phyloP scores from a whole-genome alignment of 2,113 vertebrate species.

The Sceloporus undulatus region DNA sequence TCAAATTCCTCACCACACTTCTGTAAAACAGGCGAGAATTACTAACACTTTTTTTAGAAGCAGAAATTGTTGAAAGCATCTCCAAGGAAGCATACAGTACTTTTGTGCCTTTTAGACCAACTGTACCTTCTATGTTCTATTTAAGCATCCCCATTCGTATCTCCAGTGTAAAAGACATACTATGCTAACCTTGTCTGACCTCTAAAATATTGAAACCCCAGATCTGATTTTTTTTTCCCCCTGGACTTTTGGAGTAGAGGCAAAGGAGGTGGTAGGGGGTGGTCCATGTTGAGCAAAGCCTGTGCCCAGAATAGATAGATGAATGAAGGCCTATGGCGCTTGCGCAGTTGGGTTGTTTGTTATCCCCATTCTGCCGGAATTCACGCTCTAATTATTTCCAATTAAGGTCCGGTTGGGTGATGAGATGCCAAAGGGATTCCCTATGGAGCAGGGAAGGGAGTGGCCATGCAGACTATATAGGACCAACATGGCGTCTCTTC shows the following conservation, averaged over 20 bases:
- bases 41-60: not conserved
- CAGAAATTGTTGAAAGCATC: not conserved
- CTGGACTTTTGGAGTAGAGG: not conserved
- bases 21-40: not conserved
- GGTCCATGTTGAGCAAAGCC: not conserved
- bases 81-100: not conserved
- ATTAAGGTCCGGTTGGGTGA: conserved; percentile 70
- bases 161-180: not conserved
- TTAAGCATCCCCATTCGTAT: not conserved
- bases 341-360: conserved; percentile 23
- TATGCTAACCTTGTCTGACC: not conserved
- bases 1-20: not conserved
- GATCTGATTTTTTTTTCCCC: no score
- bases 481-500: not conserved
- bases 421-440: conserved; percentile 46
- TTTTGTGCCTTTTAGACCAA: not conserved
- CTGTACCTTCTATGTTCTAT: not conserved
- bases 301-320: not conserved
- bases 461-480: not conserved
- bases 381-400: conserved; percentile 77
- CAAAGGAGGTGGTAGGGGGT: not conserved
- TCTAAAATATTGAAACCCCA: not conserved
- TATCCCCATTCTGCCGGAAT: conserved; percentile 39
- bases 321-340: not conserved
- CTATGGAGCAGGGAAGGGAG: conserved; percentile 15